Evolutionary conservation across 2,797 vertebrate genomes (phyloP), one percentile per base, ranked within the genome.

Genomic region (Florisuga fusca): DNA sequence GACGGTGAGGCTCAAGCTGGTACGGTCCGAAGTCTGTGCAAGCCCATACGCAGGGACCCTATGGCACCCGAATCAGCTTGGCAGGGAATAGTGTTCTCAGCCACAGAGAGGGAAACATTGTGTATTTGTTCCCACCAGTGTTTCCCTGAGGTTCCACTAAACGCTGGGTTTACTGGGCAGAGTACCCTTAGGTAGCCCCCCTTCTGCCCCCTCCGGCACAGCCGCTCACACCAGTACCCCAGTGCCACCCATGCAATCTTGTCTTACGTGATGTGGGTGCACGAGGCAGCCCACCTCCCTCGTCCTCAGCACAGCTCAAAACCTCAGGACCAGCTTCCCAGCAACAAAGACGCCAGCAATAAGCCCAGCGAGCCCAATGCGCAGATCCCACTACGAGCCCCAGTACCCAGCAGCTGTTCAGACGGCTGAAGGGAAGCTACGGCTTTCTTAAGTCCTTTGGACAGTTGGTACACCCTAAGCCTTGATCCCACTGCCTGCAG

Each of bases 351-450:
- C 83, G 41, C 33, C 69, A 6, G 59, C 18, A 22, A 3, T 5
- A 9, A 17, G 25, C 79, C 55, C 82, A 17, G 34, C 33, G 6
- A 85, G 51, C 46, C 34, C 41, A 4, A 46, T 10, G 2, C 4
- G 2, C 29, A 26, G 71, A n/a, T 23, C n/a, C 36, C 16, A 3
- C 57, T 8, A 14, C 5, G 12, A 43, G 18, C 31, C 34, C n/a
- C 3, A 1, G 38, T 19, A 1, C 19, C 27, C 2, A 3, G 14
- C 20, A 21, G 1, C n/a, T 50, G 1, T 13, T 74, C 41, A 20
- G 19, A 5, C 1, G 26, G 29, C n/a, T 15, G 26, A 41, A 43
- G 1, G 27, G 41, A 82, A 84, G 33, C 46, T 36, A 21, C n/a
- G 7, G 63, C 46, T 81, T 78, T 68, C 62, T 10, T 6, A 72